Conservation (phyloP, 1,140 invertebrate species). For the Tetranychus urticae region DNA sequence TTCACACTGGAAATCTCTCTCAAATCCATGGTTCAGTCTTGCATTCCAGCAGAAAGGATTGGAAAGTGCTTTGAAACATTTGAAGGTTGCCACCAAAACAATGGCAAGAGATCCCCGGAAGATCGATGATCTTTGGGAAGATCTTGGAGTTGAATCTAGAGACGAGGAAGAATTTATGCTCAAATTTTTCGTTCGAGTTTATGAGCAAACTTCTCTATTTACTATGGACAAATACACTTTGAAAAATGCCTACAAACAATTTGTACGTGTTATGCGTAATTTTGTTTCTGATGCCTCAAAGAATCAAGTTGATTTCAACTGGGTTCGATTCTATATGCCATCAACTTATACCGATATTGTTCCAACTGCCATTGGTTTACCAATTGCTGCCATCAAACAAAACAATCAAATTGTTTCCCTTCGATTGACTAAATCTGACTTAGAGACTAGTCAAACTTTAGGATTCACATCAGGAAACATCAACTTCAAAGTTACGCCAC, state of each 20-base stretch:
- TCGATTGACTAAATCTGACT: not conserved
- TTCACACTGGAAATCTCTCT: not conserved
- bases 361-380: not conserved
- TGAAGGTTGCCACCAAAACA: too few species aligned
- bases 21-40: not conserved
- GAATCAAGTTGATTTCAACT: not conserved
- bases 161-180: constrained; percentile 7
- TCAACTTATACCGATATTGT: not conserved
- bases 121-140: not conserved
- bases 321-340: not conserved
- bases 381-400: not conserved
- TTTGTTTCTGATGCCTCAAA: not conserved
- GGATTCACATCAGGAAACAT: not conserved
- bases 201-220: constrained; percentile 9
- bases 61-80: too few species aligned
- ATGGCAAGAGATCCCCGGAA: not conserved
- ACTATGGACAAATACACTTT: constrained; percentile 8
- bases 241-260: constrained; percentile 4
- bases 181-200: constrained; percentile 10
- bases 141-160: not conserved
- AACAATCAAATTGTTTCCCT: not conserved
- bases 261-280: not conserved
- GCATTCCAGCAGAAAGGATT: constrained; percentile 9
- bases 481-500: not conserved
- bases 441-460: not conserved